A percentile compares a stretch with the other conserved stretches of the same genome.
Conservation (phyloP, 2,888 invertebrate species). For the Synanthedon formicaeformis region DNA sequence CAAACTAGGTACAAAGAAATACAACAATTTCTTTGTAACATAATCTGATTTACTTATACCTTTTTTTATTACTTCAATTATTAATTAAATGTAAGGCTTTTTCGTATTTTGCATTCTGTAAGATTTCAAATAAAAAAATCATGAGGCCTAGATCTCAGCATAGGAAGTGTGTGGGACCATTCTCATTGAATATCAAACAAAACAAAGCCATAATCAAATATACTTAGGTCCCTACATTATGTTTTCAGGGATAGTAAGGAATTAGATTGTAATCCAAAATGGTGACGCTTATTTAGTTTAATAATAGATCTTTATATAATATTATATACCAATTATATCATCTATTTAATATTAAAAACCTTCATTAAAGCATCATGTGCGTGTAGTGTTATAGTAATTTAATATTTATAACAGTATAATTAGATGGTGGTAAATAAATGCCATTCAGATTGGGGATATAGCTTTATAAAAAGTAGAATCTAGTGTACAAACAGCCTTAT, state of each 20-base stretch:
- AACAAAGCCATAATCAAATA: conserved; percentile 55
- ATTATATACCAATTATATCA: conserved; percentile 32
- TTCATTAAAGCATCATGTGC: conserved; percentile 39
- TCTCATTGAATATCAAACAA: conserved; percentile 54
- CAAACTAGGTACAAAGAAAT: too few relatives aligned
- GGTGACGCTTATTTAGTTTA: conserved; percentile 65
- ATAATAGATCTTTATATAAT: conserved; percentile 57
- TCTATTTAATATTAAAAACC: conserved; percentile 41
- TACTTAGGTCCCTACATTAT: conserved; percentile 42
- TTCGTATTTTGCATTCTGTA: conserved; percentile 6
- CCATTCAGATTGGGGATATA: conserved; percentile 72
- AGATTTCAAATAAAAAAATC: conserved; percentile 14
- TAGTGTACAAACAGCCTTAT: conserved; percentile 46
- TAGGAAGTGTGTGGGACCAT: conserved; percentile 59
- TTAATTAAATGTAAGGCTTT: conserved; percentile 5
- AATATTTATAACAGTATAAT: conserved; percentile 11
- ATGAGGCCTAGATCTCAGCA: conserved; percentile 47
- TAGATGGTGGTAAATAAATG: conserved; percentile 37
- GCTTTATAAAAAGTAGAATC: conserved; percentile 73
- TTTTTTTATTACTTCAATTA: too few relatives aligned
- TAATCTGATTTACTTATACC: too few relatives aligned
- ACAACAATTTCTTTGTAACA: too few relatives aligned
- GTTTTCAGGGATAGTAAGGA: conserved; percentile 38
- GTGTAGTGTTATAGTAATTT: conserved; percentile 37
- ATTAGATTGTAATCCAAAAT: conserved; percentile 44